Base-by-base conservation (phyloP, 2,113 vertebrate genomes). In the Grammatotria lemairii region DNA sequence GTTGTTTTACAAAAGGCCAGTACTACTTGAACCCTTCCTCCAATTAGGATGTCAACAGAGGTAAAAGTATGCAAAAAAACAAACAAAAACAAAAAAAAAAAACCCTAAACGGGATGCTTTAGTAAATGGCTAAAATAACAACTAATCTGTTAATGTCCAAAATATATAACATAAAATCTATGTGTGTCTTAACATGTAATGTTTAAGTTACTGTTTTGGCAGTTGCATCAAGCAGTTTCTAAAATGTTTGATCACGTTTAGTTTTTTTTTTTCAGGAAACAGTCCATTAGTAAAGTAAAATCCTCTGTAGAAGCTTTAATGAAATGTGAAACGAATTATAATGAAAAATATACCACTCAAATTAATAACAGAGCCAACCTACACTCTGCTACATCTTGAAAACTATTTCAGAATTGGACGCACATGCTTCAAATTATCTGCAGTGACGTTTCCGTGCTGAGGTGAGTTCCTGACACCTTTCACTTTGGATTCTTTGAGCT, bases 31-130 rank as follows among this genome's bases (percentile, higher is more conserved):
- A 70, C 65, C 38, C 13, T 73, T 16, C 65, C 13, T 42, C 65
- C n/a, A 42, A 42, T 70, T 45, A 73, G 38, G 65, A 42, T 70
- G 12, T 42, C 5, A 23, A 70, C 0, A 14, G n/a, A 23, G 12
- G 2, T 23, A 40, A 33, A 33, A 33, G 16, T 33, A 17, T 60
- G 57, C 26, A 3, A 23, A 23, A 23, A 7, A 21, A 54, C 2
- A 9, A 7, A 33, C 3, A 31, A 7, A 2, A 3, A 6, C 1
- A 6, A 4, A 2, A 3, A 4, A 7, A 3, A 8, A 28, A 9
- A 58, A 2, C 0, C 3, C 28, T 33, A 33, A 63, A 63, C 16
- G 16, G 31, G 31, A 63, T 35, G 16, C 6, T 63, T 19, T 63
- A 33, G 31, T 35, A 63, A 63, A 35, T 35, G 17, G 17, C 9